These are phyloP conservation scores for Chymomyza costata DNA, from an alignment of 1,140 invertebrate species.

Conservation along the genomic window DNA sequence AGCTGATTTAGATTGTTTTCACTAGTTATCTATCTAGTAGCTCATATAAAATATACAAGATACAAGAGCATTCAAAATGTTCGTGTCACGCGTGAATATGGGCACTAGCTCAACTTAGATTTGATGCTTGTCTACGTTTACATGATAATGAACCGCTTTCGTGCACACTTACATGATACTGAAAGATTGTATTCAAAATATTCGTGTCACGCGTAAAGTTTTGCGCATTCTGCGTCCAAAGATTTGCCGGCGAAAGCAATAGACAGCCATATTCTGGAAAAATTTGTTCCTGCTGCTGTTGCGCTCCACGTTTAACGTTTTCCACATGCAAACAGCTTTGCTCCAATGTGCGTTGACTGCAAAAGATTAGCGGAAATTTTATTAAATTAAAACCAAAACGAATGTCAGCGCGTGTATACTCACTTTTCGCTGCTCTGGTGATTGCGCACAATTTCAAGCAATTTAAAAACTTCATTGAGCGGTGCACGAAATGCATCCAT, in stretches of 20 bases:
- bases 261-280: conserved; percentile 95
- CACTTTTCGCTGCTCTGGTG: conserved; percentile 87
- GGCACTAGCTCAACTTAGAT: too few species aligned
- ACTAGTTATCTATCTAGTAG: too few species aligned
- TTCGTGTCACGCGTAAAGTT: conserved; percentile 86
- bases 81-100: too few species aligned
- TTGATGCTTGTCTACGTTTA: too few species aligned
- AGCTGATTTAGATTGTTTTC: too few species aligned
- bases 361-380: conserved; percentile 52
- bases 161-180: conserved; percentile 84
- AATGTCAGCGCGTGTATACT: conserved; percentile 36
- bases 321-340: conserved; percentile 93
- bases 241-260: conserved; percentile 93
- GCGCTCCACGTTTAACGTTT: conserved; percentile 80
- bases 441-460: conserved; percentile 89
- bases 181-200: conserved; percentile 87
- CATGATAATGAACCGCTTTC: too few species aligned
- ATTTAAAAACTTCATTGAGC: conserved; percentile 89
- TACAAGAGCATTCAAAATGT: too few species aligned
- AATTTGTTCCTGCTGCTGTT: conserved; percentile 77
- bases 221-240: conserved; percentile 91
- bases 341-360: conserved; percentile 81
- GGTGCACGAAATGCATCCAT: conserved; percentile 93
- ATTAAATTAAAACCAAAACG: conserved; percentile 33
- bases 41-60: too few species aligned